phyloP scores from a whole-genome alignment of 2,888 invertebrate genomes.

The Dasypolia templi region DNA sequence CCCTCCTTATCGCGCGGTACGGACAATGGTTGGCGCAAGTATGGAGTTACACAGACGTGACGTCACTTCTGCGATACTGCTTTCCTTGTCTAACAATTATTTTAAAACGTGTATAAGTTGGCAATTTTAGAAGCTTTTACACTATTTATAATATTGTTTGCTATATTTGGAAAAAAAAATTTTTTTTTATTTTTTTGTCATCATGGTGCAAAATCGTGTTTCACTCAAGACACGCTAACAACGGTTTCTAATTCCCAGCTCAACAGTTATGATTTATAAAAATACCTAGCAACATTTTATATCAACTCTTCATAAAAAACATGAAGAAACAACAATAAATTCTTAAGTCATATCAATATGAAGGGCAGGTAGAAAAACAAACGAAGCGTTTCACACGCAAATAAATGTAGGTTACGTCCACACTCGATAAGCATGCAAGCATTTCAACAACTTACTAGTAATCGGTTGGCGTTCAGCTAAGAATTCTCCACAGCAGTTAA shows the following conservation, averaged over 20 bases:
- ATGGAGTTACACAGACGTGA: too few species aligned
- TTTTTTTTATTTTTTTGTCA: too few species aligned
- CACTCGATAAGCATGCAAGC: constrained; percentile 29
- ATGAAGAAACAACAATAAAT: neutral
- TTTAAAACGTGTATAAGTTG: too few species aligned
- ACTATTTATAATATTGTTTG: too few species aligned
- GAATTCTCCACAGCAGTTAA: constrained; percentile 17
- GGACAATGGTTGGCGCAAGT: too few species aligned
- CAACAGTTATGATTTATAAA: neutral
- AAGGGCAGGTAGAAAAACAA: constrained; percentile 7
- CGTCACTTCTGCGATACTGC: too few species aligned
- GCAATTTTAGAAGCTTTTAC: too few species aligned
- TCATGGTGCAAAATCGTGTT: neutral
- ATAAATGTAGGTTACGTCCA: constrained; percentile 10
- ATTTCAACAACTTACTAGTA: constrained; percentile 8
- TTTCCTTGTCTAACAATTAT: too few species aligned
- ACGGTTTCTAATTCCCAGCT: neutral
- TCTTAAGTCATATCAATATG: constrained; percentile 1
- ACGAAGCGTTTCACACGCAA: constrained; percentile 27
- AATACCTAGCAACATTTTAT: too few species aligned
- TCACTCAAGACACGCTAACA: too few species aligned
- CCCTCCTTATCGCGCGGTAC: too few species aligned
- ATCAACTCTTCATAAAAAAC: neutral
- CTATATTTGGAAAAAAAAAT: too few species aligned
- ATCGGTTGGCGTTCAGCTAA: constrained; percentile 17